phyloP scores from a whole-genome alignment of 2,113 vertebrate species.

The Chaetorhynchus papuensis region DNA sequence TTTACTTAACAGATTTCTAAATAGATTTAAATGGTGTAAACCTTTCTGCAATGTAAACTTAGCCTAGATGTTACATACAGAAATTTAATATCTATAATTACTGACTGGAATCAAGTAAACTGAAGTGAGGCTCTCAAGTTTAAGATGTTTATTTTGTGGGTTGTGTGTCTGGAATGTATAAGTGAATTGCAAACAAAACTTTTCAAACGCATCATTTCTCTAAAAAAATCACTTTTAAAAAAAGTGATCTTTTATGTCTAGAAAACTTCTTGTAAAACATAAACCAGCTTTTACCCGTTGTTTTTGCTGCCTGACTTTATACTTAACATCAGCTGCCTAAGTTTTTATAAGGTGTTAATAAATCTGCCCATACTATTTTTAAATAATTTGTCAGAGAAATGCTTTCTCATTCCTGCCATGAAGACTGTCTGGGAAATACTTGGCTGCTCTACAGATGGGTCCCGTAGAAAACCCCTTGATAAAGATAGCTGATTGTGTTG shows the following conservation, averaged over 20 bases:
- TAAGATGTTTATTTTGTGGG: neutral
- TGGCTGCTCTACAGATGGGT: neutral
- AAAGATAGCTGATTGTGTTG: constrained; percentile 42
- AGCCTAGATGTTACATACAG: neutral
- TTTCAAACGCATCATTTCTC: neutral
- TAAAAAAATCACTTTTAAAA: neutral
- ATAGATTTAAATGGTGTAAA: constrained; percentile 44
- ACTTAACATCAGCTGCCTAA: constrained; percentile 15
- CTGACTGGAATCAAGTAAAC: neutral
- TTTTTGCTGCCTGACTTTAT: neutral
- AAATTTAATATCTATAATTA: neutral
- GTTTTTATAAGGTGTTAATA: constrained; percentile 51
- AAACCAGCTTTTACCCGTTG: neutral
- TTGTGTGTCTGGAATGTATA: neutral
- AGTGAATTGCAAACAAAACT: neutral
- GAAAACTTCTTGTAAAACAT: neutral
- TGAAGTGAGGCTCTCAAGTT: neutral
- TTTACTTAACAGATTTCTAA: constrained; percentile 42
- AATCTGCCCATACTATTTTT: constrained; percentile 28
- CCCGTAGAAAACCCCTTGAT: constrained; percentile 27
- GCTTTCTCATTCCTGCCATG: constrained; percentile 15
- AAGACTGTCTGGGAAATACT: constrained; percentile 29
- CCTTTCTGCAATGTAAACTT: neutral
- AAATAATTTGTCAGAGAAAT: constrained; percentile 49
- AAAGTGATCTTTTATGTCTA: neutral